These are phyloP conservation scores for Choreutis nemorana DNA, from an alignment of 2,888 invertebrate genomes.

Conservation along the genomic window DNA sequence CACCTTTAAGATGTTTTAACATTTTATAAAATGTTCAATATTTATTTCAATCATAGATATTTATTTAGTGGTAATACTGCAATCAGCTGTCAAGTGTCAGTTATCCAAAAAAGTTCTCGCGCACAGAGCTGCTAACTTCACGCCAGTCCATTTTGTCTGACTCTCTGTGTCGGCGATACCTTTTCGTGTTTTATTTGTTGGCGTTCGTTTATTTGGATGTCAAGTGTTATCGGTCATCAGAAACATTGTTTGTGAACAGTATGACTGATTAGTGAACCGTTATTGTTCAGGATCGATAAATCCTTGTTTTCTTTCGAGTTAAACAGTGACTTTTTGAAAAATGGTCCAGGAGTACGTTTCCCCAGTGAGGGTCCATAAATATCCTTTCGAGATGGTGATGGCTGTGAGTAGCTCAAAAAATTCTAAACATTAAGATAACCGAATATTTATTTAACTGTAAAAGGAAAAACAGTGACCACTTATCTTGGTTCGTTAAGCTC, in stretches of 20 bases:
- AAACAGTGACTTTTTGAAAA: constrained; percentile 33
- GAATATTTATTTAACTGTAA: not conserved
- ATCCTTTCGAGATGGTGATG: constrained; percentile 96
- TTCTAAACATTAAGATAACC: not conserved
- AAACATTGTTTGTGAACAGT: constrained; percentile 7
- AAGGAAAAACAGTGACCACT: too few species aligned
- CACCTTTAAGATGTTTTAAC: too few species aligned
- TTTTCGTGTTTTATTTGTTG: constrained; percentile 23
- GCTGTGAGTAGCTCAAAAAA: constrained; percentile 84
- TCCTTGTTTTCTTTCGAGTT: constrained; percentile 31
- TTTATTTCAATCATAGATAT: too few species aligned
- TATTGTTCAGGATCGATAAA: constrained; percentile 23
- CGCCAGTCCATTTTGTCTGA: constrained; percentile 35
- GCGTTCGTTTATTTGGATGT: constrained; percentile 35
- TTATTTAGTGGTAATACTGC: constrained; percentile 1
- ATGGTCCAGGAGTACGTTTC: constrained; percentile 98
- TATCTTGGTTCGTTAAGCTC: too few species aligned
- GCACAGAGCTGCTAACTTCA: constrained; percentile 32
- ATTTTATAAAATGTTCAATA: too few species aligned
- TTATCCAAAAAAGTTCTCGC: too few species aligned
- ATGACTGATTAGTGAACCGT: constrained; percentile 41
- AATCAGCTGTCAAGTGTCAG: constrained; percentile 1
- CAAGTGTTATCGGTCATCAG: constrained; percentile 19
- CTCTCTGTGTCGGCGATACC: constrained; percentile 26
- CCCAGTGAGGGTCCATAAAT: constrained; percentile 93